phyloP scores from a whole-genome alignment of 2,888 invertebrate genomes.

The Bibio marci region DNA sequence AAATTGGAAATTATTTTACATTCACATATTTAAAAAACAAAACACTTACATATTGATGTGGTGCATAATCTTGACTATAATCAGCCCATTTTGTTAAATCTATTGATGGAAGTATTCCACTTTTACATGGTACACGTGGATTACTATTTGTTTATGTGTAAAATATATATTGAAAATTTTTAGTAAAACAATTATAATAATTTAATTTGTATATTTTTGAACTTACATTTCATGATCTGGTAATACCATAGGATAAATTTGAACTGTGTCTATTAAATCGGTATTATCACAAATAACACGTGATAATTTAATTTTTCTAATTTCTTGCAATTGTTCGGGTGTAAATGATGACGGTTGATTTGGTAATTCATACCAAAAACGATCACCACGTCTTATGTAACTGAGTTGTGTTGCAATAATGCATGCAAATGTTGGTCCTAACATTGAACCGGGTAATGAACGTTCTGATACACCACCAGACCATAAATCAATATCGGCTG shows the following conservation, averaged over 20 bases:
- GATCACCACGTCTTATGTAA: slow-evolving; percentile 72
- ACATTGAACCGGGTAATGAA: slow-evolving; percentile 77
- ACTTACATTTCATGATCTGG: slow-evolving; percentile 88
- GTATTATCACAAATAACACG: slow-evolving; percentile 83
- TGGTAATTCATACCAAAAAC: slow-evolving; percentile 89
- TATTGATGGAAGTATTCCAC: slow-evolving; percentile 71
- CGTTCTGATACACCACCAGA: slow-evolving; percentile 86
- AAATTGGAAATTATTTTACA: background rate
- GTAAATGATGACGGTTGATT: slow-evolving; percentile 86
- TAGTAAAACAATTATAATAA: slow-evolving; percentile 6
- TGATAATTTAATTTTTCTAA: slow-evolving; percentile 63
- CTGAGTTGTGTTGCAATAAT: slow-evolving; percentile 87
- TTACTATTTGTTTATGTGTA: too few relatives aligned
- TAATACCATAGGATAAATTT: slow-evolving; percentile 80
- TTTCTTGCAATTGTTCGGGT: slow-evolving; percentile 66
- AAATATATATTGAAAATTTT: too few relatives aligned
- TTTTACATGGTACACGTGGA: slow-evolving; percentile 82
- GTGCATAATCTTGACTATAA: slow-evolving; percentile 32
- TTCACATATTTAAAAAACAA: background rate
- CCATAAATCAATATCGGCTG: slow-evolving; percentile 86
- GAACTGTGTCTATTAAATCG: slow-evolving; percentile 78
- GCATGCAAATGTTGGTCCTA: slow-evolving; percentile 89
- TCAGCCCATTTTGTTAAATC: slow-evolving; percentile 87
- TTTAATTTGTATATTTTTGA: too few relatives aligned
- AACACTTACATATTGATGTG: slow-evolving; percentile 49